These are phyloP conservation scores for Eilema depressum DNA, from an alignment of 2,888 invertebrate species.

Conservation along the genomic window DNA sequence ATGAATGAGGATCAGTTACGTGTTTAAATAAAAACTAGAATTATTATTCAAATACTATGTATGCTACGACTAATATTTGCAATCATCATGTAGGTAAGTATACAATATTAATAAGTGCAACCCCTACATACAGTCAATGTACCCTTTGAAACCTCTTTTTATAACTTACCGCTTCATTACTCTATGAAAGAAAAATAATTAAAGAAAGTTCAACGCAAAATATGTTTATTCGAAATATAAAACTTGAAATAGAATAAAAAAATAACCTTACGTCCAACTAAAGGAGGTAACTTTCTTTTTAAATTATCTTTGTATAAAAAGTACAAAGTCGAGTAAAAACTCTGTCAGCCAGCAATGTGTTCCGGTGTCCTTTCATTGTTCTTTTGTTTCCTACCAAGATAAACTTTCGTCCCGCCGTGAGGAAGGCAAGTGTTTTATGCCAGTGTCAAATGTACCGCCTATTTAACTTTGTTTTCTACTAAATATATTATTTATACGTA, in stretches of 20 bases:
- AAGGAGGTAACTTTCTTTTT: conserved; percentile 21
- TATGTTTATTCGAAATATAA: conserved; percentile 13
- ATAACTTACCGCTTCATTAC: neutral
- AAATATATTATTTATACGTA: conserved; percentile 32
- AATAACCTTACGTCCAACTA: conserved; percentile 10
- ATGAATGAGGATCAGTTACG: too few species aligned
- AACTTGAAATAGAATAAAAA: conserved; percentile 18
- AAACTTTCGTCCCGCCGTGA: conserved; percentile 53
- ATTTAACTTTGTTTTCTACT: conserved; percentile 49
- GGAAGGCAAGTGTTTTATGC: conserved; percentile 63
- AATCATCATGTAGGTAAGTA: too few species aligned
- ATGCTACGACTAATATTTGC: too few species aligned
- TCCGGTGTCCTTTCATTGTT: conserved; percentile 51
- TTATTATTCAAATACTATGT: too few species aligned
- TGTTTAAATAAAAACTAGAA: too few species aligned
- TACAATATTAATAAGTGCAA: too few species aligned
- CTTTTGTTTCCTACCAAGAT: conserved; percentile 55
- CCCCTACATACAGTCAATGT: neutral
- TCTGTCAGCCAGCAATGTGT: conserved; percentile 47
- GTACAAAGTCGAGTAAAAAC: conserved; percentile 46
- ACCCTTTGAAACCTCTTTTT: neutral
- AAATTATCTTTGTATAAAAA: conserved; percentile 36
- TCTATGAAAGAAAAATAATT: neutral
- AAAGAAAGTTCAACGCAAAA: neutral
- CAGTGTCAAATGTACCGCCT: conserved; percentile 64